Evolutionary conservation across 2,113 vertebrate species (phyloP).

Genomic region (Crotophaga sulcirostris): DNA sequence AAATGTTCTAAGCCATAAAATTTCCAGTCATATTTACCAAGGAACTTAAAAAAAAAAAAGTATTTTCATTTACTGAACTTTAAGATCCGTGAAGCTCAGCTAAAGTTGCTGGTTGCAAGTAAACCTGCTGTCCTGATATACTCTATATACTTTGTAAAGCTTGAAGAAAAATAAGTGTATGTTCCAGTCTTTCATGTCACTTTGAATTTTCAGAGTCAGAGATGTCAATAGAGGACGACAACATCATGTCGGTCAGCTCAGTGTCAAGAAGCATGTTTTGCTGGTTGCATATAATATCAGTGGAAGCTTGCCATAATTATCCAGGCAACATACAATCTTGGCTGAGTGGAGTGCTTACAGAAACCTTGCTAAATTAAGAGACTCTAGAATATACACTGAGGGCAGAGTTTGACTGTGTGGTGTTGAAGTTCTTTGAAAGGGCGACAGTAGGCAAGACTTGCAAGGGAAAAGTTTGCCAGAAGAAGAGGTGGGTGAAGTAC

Average conservation of each 20-base stretch:
- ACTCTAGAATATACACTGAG: not conserved
- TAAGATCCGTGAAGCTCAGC: not conserved
- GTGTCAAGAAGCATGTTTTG: not conserved
- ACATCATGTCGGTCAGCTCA: not conserved
- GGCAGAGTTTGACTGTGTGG: not conserved
- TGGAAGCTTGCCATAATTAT: not conserved
- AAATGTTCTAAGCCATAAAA: not conserved
- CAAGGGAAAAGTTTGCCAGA: not conserved
- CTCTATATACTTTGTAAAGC: not conserved
- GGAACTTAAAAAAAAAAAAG: not conserved
- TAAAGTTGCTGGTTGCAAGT: not conserved
- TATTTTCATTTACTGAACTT: not conserved
- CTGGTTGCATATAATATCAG: not conserved
- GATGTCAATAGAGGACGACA: not conserved
- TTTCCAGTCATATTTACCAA: not conserved
- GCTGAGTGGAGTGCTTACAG: not conserved
- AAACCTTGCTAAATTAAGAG: not conserved
- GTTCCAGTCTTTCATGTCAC: not conserved
- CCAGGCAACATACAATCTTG: not conserved
- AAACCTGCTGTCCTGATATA: not conserved
- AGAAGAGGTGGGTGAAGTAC: not conserved
- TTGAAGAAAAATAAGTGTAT: not conserved
- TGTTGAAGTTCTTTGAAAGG: not conserved
- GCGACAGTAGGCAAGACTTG: not conserved
- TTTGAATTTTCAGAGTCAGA: not conserved